These are phyloP conservation scores for Malurus melanocephalus DNA, from an alignment of 2,113 vertebrate species.

Conservation along the genomic window DNA sequence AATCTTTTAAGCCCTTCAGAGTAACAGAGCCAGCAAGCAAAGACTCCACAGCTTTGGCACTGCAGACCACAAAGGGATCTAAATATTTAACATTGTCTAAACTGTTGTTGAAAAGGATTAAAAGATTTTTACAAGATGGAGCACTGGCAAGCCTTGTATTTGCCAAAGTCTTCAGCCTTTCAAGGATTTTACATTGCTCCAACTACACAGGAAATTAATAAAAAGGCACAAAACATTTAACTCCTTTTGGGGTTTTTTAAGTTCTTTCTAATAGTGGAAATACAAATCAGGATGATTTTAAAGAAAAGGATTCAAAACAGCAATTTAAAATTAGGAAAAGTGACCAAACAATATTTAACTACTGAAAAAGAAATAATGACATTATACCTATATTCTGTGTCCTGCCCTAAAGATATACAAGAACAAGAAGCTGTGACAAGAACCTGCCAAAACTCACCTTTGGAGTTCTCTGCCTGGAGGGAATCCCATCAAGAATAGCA, in stretches of 20 bases:
- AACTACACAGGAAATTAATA: background rate
- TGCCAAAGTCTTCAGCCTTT: background rate
- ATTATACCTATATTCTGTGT: fast-evolving
- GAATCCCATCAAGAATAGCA: slow-evolving; percentile 93
- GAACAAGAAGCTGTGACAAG: background rate
- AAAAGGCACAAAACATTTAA: background rate
- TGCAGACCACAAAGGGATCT: background rate
- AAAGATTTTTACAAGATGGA: background rate
- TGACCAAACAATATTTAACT: background rate
- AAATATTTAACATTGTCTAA: slow-evolving; percentile 21
- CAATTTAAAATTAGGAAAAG: background rate
- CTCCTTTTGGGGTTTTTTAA: background rate
- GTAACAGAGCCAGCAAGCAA: background rate
- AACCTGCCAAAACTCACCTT: slow-evolving; percentile 75
- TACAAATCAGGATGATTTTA: background rate
- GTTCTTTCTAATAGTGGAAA: background rate
- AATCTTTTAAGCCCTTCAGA: background rate
- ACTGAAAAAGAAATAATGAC: background rate
- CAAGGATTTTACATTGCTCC: background rate
- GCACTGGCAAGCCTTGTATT: background rate
- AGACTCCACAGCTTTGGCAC: background rate
- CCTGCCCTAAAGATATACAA: background rate
- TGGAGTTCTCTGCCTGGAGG: slow-evolving; percentile 94
- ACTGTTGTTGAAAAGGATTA: background rate
- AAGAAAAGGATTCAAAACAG: background rate